phyloP scores from a whole-genome alignment of 2,113 vertebrate genomes.

The Monopterus albus region DNA sequence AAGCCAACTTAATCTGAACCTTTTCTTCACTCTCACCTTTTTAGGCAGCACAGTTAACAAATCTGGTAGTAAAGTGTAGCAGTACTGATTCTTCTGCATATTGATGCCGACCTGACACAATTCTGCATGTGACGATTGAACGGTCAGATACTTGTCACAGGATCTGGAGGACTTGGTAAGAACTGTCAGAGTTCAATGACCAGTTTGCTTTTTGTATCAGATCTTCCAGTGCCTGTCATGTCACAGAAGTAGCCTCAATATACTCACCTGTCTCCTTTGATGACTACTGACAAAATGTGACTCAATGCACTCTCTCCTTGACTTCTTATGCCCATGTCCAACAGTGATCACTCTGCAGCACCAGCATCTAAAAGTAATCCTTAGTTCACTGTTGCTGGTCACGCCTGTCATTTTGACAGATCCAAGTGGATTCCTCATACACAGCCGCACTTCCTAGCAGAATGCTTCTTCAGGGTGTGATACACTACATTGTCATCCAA shows the following conservation, averaged over 20 bases:
- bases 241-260: background rate
- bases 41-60: conserved; percentile 21
- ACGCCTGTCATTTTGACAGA: conserved; percentile 61
- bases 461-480: conserved; percentile 97
- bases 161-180: background rate
- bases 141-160: background rate
- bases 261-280: conserved; percentile 31
- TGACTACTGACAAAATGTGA: conserved; percentile 1
- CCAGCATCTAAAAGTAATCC: conserved; percentile 38
- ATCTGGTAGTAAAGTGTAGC: conserved; percentile 49
- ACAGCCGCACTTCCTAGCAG: conserved; percentile 94
- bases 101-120: conserved; percentile 7
- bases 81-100: conserved; percentile 32
- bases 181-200: conserved; percentile 19
- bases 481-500: conserved; percentile 95
- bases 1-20: background rate
- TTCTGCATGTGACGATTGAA: conserved; percentile 22
- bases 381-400: background rate
- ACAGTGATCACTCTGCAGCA: conserved; percentile 26
- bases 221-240: conserved; percentile 12
- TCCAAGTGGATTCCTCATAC: conserved; percentile 80
- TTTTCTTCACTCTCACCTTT: conserved; percentile 38
- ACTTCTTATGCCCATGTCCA: conserved; percentile 22
- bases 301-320: conserved; percentile 10
- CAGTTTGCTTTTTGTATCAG: background rate